phyloP scores from a whole-genome alignment of 2,113 vertebrate species.

The Beaufortia kweichowensis region DNA sequence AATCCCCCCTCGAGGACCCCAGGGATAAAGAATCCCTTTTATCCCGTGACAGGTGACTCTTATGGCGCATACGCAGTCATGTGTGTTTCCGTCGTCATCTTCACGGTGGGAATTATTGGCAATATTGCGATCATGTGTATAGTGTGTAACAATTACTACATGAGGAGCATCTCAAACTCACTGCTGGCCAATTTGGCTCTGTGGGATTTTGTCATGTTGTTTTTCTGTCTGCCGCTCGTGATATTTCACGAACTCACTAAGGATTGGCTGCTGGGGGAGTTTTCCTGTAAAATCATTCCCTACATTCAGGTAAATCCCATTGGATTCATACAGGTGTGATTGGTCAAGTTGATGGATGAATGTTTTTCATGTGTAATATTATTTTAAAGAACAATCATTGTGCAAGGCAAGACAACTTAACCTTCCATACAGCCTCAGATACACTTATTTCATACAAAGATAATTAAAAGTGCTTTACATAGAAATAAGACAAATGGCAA shows the following conservation, averaged over 20 bases:
- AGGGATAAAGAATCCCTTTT: constrained; percentile 87
- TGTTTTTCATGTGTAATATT: not conserved
- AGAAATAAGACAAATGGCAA: too few relatives aligned
- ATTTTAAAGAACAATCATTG: not conserved
- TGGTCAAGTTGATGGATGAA: not conserved
- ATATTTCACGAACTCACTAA: constrained; percentile 92
- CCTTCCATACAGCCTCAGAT: not conserved
- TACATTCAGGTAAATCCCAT: constrained; percentile 89
- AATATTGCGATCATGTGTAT: constrained; percentile 97
- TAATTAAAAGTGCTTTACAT: too few relatives aligned
- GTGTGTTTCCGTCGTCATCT: constrained; percentile 82
- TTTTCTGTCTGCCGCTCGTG: constrained; percentile 94
- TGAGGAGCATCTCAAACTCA: constrained; percentile 97
- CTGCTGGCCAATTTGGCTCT: constrained; percentile 94
- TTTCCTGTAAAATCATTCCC: constrained; percentile 94
- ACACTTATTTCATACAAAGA: too few relatives aligned
- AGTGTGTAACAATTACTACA: constrained; percentile 97
- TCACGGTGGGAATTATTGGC: constrained; percentile 87
- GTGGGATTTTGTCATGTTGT: constrained; percentile 93
- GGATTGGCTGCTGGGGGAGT: constrained; percentile 92
- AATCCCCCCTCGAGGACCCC: constrained; percentile 61
- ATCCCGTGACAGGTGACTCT: constrained; percentile 83
- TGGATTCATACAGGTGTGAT: not conserved
- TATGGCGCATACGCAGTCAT: constrained; percentile 86
- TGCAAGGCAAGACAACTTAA: too few relatives aligned